These are phyloP conservation scores for Capitella teleta DNA, from an alignment of 1,140 invertebrate genomes.

Conservation along the genomic window DNA sequence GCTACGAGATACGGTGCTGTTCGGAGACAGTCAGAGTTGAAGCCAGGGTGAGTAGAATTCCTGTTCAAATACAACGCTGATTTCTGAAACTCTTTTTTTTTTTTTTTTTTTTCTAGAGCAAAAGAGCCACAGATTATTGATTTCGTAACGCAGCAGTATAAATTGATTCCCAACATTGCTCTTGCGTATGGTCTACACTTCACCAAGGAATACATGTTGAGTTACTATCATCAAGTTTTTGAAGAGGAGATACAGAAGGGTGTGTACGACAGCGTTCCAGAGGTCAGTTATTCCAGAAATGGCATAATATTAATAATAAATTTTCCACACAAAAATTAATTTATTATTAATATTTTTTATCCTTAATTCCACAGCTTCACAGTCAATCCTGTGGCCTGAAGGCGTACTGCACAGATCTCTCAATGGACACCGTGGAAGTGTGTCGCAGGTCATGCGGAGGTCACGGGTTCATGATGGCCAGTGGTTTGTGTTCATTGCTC, in stretches of 20 bases:
- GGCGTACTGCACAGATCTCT: conserved; percentile 66
- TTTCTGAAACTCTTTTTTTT: too few species aligned
- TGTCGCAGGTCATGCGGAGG: conserved; percentile 80
- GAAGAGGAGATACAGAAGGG: conserved; percentile 65
- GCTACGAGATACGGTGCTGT: conserved; percentile 76
- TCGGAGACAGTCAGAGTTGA: conserved; percentile 58
- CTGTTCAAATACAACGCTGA: too few species aligned
- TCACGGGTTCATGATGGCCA: conserved; percentile 79
- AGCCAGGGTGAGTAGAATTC: too few species aligned
- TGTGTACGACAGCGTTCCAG: conserved; percentile 63
- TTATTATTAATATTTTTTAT: conserved; percentile 17
- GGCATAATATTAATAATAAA: too few species aligned
- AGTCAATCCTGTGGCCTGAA: conserved; percentile 81
- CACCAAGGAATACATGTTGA: conserved; percentile 56
- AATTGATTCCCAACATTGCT: conserved; percentile 71
- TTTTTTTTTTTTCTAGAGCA: conserved; percentile 48
- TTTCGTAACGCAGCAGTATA: conserved; percentile 85
- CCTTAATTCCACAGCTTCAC: conserved; percentile 51
- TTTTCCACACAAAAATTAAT: too few species aligned
- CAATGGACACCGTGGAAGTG: conserved; percentile 58
- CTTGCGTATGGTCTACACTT: conserved; percentile 62
- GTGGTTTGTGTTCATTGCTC: conserved; percentile 73
- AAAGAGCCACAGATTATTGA: conserved; percentile 82
- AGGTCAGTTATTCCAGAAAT: too few species aligned
- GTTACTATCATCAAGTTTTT: conserved; percentile 71